Evolutionary conservation across 2,113 vertebrate genomes (phyloP), one percentile per base, ranked within the genome.

Genomic region (Gobio gobio): DNA sequence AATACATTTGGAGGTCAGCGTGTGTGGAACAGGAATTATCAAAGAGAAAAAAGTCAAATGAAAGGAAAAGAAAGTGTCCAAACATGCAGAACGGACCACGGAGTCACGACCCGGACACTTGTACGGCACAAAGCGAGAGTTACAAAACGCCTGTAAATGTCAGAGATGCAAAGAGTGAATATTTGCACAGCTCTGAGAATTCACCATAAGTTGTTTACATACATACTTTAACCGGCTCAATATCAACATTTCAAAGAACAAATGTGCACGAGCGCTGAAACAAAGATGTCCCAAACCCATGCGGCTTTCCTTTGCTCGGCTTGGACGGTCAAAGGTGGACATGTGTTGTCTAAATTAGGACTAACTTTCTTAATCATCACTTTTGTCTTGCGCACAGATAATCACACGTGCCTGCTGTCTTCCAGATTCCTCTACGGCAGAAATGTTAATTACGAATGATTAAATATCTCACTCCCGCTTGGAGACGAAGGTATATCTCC

Each of bases 1-100:
- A 88, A 88, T 76, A 87, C 87, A 85, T 91, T 90, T 91, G 88
- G 90, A 91, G 90, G 89, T 90, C 88, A 87, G 87, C 16, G 64
- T 85, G 82, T 82, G 78, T 72, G 56, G 56, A 78, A 78, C 84
- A 85, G 75, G 73, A 86, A 83, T 85, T 78, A 91, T 85, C 88
- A 87, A 87, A 91, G 86, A 86, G 86, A 85, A 86, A 43, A 74
- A 78, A 85, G 76, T 81, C 83, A 86, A 78, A 84, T 54, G 78
- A 64, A 76, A 85, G 79, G 59, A 49, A 84, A 66, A 75, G 59
- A 81, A 75, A 78, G 75, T 73, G 72, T 86, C 85, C 82, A 85
- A 89, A 87, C 86, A 87, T 81, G 58, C 61, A 74, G 40, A 64
- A 88, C 66, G 81, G 84, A 56, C 59, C 36, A 76, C 26, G 6